A percentile compares a stretch with the other conserved stretches of the same genome.
Evolutionary conservation across 2,797 vertebrate genomes (phyloP).

Genomic region (Anguilla marmorata): DNA sequence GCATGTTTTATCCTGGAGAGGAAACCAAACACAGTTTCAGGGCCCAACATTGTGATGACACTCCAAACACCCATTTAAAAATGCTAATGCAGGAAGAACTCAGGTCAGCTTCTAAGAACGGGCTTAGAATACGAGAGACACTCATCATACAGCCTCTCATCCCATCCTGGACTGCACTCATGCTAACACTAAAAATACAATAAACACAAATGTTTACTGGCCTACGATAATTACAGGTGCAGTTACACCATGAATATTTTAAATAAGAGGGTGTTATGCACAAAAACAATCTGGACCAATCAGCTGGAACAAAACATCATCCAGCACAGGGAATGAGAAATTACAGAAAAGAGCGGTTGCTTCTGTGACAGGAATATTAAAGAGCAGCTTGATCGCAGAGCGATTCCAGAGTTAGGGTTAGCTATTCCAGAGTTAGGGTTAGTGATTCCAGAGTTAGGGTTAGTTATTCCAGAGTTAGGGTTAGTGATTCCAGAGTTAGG

Average conservation of each 20-base stretch:
- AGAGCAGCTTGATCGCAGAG: background rate
- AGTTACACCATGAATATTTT: background rate
- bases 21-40: background rate
- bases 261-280: background rate
- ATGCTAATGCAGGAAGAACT: background rate
- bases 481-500: no score
- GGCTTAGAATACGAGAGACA: background rate
- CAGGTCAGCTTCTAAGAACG: background rate
- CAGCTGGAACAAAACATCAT: background rate
- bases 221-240: background rate
- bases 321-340: background rate
- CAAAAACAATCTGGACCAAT: background rate
- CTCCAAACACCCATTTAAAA: background rate
- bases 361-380: constrained; percentile 3
- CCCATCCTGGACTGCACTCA: background rate
- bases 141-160: no score
- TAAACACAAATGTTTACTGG: background rate
- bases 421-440: no score
- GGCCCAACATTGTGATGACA: background rate
- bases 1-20: background rate
- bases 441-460: no score
- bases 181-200: background rate
- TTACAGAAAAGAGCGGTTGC: background rate
- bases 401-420: background rate
- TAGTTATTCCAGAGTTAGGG: no score